A percentile compares a stretch with the other conserved stretches of the same genome.
Conservation (phyloP, 2,113 vertebrate genomes). For the Galemys pyrenaicus region DNA sequence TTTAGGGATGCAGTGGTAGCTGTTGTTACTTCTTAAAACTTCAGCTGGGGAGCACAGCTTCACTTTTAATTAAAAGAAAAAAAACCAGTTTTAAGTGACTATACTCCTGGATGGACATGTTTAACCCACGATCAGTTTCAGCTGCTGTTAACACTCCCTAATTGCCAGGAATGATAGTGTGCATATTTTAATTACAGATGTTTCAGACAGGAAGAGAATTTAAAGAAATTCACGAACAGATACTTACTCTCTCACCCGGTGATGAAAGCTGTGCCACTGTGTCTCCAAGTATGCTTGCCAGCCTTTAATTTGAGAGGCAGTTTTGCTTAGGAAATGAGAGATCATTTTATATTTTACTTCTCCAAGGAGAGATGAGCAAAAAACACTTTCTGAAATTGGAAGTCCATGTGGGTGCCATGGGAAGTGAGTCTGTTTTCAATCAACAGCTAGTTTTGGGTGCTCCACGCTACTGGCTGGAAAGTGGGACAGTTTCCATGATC, state of each 20-base stretch:
- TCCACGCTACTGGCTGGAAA: not conserved
- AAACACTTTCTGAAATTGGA: not conserved
- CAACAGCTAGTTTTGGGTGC: not conserved
- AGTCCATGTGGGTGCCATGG: not conserved
- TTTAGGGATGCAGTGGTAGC: not conserved
- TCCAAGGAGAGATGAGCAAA: not conserved
- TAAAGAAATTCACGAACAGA: not conserved
- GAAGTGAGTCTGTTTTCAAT: not conserved
- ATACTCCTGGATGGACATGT: not conserved
- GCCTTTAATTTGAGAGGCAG: not conserved
- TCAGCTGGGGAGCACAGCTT: not conserved
- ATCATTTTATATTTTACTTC: conserved; percentile 5
- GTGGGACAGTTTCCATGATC: not conserved
- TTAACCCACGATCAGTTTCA: not conserved
- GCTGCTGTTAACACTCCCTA: not conserved
- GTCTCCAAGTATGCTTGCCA: not conserved
- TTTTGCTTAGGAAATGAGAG: conserved; percentile 8
- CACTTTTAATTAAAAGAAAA: not conserved
- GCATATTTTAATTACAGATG: not conserved
- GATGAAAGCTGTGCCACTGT: not conserved
- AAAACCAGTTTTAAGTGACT: too few relatives aligned
- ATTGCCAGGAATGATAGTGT: not conserved
- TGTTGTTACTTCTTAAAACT: not conserved
- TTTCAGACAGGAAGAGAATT: not conserved
- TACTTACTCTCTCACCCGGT: not conserved